Conservation (phyloP, 2,113 vertebrate species). For the Hyaena hyaena region DNA sequence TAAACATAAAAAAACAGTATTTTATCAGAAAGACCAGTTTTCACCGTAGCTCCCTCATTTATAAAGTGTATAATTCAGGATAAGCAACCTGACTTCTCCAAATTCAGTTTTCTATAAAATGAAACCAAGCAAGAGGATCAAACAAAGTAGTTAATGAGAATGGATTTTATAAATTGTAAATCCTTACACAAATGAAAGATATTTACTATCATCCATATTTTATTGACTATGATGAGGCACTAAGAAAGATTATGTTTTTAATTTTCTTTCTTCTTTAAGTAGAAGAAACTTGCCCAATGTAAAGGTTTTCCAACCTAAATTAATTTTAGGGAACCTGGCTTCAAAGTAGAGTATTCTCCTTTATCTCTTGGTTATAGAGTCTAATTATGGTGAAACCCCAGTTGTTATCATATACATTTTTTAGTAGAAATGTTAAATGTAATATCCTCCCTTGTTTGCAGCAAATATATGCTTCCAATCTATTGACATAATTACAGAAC, state of each 20-base stretch:
- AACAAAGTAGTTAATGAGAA: neutral
- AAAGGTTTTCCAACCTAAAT: neutral
- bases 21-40: neutral
- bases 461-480: conserved; percentile 13
- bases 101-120: conserved; percentile 45
- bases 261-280: conserved; percentile 31
- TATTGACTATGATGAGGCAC: neutral
- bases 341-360: neutral
- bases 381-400: neutral
- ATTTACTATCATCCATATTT: neutral
- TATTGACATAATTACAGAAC: conserved; percentile 10
- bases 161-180: conserved; percentile 4
- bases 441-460: neutral
- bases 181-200: neutral
- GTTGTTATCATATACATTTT: neutral
- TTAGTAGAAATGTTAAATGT: conserved; percentile 22
- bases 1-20: neutral
- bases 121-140: neutral
- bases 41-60: conserved; percentile 23
- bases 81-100: neutral
- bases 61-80: neutral
- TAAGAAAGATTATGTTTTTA: conserved; percentile 45
- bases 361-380: neutral
- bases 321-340: neutral
- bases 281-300: neutral